Evolutionary conservation across 2,797 vertebrate species (phyloP).

Genomic region (Sebastes trivittatus): DNA sequence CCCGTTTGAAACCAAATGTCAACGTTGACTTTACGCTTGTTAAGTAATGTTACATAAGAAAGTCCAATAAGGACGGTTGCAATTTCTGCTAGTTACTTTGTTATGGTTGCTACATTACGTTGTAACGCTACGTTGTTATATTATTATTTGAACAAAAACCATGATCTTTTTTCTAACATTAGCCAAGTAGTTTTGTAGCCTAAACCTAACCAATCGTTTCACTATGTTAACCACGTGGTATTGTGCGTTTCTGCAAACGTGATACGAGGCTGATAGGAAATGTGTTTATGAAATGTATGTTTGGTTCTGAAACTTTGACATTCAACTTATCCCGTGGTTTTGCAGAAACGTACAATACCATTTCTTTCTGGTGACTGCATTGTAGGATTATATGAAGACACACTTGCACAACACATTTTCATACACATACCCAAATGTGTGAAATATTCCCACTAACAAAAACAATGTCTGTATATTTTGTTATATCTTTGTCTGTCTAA

Average conservation of each 20-base stretch:
- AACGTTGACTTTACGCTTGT: too few species aligned
- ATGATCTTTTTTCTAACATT: too few species aligned
- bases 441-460: background rate
- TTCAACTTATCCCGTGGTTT: too few species aligned
- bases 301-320: too few species aligned
- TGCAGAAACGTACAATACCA: too few species aligned
- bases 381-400: background rate
- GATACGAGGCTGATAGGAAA: background rate
- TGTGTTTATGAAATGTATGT: background rate
- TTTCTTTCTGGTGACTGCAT: background rate
- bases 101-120: background rate
- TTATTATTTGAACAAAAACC: too few species aligned
- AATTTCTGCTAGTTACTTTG: too few species aligned
- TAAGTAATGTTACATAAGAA: too few species aligned
- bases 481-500: background rate
- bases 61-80: too few species aligned
- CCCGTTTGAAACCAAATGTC: too few species aligned
- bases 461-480: background rate
- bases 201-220: background rate
- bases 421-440: background rate
- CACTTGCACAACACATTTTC: background rate
- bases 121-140: background rate
- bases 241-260: background rate
- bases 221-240: background rate
- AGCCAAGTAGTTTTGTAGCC: too few species aligned